phyloP scores from a whole-genome alignment of 23 tunicate species.

The Halocynthia roretzi region DNA sequence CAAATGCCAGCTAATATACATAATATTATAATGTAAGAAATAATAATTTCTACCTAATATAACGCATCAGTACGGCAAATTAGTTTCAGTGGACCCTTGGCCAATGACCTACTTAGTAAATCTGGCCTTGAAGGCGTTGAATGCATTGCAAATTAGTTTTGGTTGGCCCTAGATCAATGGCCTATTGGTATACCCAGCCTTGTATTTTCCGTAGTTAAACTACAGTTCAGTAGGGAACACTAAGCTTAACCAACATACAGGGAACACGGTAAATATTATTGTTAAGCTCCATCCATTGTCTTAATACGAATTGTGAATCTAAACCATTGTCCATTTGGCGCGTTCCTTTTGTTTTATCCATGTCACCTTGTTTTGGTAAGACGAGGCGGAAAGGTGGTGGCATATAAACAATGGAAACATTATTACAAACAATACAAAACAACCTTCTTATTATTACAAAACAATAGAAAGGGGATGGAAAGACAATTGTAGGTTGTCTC shows the following conservation, averaged over 20 bases:
- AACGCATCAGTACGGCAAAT: too few relatives aligned
- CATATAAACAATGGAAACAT: conserved; percentile 7
- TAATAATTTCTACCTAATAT: too few relatives aligned
- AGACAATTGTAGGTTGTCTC: not conserved
- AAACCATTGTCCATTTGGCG: conserved; percentile 4
- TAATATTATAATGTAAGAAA: too few relatives aligned
- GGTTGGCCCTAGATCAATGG: too few relatives aligned
- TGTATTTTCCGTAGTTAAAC: too few relatives aligned
- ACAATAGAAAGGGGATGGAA: not conserved
- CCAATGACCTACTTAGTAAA: too few relatives aligned
- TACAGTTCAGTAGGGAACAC: not conserved
- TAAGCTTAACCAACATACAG: not conserved
- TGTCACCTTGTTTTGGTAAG: conserved; percentile 34
- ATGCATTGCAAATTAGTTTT: too few relatives aligned
- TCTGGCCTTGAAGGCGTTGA: too few relatives aligned
- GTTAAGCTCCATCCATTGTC: not conserved
- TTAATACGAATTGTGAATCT: not conserved
- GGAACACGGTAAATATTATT: conserved; percentile 1
- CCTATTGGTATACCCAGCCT: too few relatives aligned
- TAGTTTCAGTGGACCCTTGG: too few relatives aligned
- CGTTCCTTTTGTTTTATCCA: conserved; percentile 3
- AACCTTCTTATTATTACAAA: conserved; percentile 3
- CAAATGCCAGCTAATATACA: too few relatives aligned
- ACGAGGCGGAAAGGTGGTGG: conserved; percentile 31
- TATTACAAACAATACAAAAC: not conserved